Conservation (phyloP, 2,888 invertebrate species). For the Hanleya hanleyi region DNA sequence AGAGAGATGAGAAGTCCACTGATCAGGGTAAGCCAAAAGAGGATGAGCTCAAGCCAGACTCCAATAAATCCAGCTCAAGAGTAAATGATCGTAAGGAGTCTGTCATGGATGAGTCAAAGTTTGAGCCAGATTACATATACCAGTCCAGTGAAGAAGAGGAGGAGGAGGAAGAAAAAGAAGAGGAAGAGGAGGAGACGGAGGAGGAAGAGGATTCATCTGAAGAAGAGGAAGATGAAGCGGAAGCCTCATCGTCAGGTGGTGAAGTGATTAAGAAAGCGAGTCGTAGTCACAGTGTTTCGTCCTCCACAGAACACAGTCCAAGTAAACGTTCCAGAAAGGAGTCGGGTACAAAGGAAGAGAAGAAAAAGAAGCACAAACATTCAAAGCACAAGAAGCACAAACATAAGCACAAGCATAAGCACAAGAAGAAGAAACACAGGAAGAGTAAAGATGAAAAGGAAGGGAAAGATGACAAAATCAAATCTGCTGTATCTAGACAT, state of each 20-base stretch:
- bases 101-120: constrained; percentile 62
- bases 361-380: constrained; percentile 51
- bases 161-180: constrained; percentile 44
- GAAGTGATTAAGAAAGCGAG: neutral
- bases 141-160: constrained; percentile 23
- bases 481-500: neutral
- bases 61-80: too few relatives aligned
- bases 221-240: neutral
- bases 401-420: constrained; percentile 15
- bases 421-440: constrained; percentile 24
- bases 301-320: constrained; percentile 12
- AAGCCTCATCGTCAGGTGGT: neutral
- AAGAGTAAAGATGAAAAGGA: constrained; percentile 21
- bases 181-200: constrained; percentile 19
- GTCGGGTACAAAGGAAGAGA: constrained; percentile 25
- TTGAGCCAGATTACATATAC: constrained; percentile 64
- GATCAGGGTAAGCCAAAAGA: neutral
- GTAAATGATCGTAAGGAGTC: constrained; percentile 57
- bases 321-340: constrained; percentile 30
- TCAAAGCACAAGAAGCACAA: constrained; percentile 27
- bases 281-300: neutral
- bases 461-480: neutral
- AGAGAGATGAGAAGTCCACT: neutral
- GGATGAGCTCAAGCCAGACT: too few relatives aligned
- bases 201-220: constrained; percentile 15